Evolutionary conservation across 2,888 invertebrate species (phyloP).

Genomic region (Agrotis exclamationis): DNA sequence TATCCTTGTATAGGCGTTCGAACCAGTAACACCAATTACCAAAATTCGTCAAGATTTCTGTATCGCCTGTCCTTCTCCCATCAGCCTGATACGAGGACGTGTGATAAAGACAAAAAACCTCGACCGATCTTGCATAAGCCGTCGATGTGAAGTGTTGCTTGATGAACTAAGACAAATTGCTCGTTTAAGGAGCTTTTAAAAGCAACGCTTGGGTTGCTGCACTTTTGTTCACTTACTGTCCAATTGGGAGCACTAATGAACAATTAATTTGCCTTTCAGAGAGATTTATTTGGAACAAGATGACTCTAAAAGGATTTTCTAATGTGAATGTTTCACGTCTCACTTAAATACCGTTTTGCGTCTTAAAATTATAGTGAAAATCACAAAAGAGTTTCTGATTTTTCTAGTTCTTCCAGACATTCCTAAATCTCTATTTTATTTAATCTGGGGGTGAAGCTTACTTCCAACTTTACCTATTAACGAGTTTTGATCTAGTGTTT

Average conservation of each 20-base stretch:
- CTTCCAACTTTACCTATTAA: too few species aligned
- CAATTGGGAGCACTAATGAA: constrained; percentile 31
- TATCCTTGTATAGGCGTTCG: constrained; percentile 46
- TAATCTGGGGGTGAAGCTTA: too few species aligned
- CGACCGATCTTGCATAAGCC: constrained; percentile 14
- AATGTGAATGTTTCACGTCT: neutral
- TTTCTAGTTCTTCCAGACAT: neutral
- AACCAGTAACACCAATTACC: constrained; percentile 59
- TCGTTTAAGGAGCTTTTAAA: constrained; percentile 36
- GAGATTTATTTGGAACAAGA: constrained; percentile 33
- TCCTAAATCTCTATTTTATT: too few species aligned
- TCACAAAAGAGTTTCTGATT: neutral
- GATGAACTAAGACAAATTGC: constrained; percentile 59
- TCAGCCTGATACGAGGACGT: constrained; percentile 21
- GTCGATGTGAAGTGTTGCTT: constrained; percentile 32
- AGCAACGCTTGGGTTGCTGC: constrained; percentile 25
- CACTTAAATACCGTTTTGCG: neutral
- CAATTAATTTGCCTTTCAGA: constrained; percentile 20
- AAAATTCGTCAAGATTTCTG: constrained; percentile 64
- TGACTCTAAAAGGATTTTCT: neutral
- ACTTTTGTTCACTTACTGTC: constrained; percentile 31
- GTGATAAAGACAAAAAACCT: constrained; percentile 36
- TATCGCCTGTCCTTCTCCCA: constrained; percentile 42
- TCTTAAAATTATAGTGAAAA: too few species aligned
- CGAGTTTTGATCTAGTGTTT: neutral